Evolutionary conservation across 2,888 invertebrate species (phyloP).

Genomic region (Aphidius colemani): DNA sequence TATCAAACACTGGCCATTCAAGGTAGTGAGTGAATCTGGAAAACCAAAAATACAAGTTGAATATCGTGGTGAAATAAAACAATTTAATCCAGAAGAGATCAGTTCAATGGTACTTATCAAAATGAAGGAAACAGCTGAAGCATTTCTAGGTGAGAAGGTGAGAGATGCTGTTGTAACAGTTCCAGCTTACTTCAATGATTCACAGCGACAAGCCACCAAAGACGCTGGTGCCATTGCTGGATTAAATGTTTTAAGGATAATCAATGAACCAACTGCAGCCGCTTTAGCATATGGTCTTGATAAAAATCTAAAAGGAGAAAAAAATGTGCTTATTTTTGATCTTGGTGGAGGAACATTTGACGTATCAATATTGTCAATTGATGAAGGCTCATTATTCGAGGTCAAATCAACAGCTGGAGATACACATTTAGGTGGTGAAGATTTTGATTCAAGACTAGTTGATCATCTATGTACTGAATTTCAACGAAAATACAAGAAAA

Average conservation of each 20-base stretch:
- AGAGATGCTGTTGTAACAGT: slow-evolving; percentile 80
- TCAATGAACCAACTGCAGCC: slow-evolving; percentile 67
- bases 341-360: slow-evolving; percentile 67
- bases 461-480: slow-evolving; percentile 73
- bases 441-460: slow-evolving; percentile 67
- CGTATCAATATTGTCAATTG: slow-evolving; percentile 81
- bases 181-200: slow-evolving; percentile 77
- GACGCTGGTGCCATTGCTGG: slow-evolving; percentile 72
- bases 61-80: slow-evolving; percentile 65
- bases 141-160: slow-evolving; percentile 69
- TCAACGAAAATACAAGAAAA: slow-evolving; percentile 72
- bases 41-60: slow-evolving; percentile 74
- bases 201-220: slow-evolving; percentile 71
- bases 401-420: slow-evolving; percentile 83
- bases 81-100: slow-evolving; percentile 72
- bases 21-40: slow-evolving; percentile 67
- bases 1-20: slow-evolving; percentile 83
- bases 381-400: slow-evolving; percentile 75
- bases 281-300: slow-evolving; percentile 74
- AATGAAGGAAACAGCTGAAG: slow-evolving; percentile 73
- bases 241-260: slow-evolving; percentile 68
- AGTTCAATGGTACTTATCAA: slow-evolving; percentile 70
- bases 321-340: slow-evolving; percentile 70
- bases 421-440: slow-evolving; percentile 73
- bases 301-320: slow-evolving; percentile 69